phyloP scores from a whole-genome alignment of 2,888 invertebrate species.

The Sipha maydis region DNA sequence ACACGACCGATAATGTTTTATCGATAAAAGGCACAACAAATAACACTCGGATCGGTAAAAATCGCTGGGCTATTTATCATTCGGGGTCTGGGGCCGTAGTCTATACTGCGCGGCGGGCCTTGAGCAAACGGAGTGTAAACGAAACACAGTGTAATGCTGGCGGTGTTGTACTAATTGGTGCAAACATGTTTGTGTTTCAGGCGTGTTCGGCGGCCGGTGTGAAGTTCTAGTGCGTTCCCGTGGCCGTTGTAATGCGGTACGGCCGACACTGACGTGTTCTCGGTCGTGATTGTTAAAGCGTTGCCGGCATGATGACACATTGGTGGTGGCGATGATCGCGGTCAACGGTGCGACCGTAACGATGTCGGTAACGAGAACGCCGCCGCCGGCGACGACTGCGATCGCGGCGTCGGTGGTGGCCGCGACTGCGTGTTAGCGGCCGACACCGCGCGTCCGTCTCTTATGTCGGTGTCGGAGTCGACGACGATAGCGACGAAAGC shows the following conservation, averaged over 20 bases:
- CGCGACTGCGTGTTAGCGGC: constrained; percentile 26
- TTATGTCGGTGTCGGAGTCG: not conserved
- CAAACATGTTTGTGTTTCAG: constrained; percentile 3
- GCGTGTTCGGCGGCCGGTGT: not conserved
- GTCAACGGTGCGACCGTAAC: not conserved
- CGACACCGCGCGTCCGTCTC: not conserved
- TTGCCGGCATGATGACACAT: no score
- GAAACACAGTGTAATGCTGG: no score
- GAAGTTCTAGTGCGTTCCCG: not conserved
- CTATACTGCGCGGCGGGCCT: no score
- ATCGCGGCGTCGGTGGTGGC: not conserved
- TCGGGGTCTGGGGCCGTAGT: no score
- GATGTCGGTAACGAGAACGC: not conserved
- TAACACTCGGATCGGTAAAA: no score
- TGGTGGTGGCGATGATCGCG: not conserved
- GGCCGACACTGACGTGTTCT: no score
- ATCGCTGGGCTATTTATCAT: no score
- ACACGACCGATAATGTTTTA: no score
- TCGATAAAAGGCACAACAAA: no score
- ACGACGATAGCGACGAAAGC: not conserved
- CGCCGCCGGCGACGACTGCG: not conserved
- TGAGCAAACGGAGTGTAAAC: no score
- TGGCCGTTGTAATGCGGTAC: not conserved
- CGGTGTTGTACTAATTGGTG: no score
- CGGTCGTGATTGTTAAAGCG: not conserved